Evolutionary conservation across 2,797 vertebrate species (phyloP).

Genomic region (Eupleurogrammus muticus): DNA sequence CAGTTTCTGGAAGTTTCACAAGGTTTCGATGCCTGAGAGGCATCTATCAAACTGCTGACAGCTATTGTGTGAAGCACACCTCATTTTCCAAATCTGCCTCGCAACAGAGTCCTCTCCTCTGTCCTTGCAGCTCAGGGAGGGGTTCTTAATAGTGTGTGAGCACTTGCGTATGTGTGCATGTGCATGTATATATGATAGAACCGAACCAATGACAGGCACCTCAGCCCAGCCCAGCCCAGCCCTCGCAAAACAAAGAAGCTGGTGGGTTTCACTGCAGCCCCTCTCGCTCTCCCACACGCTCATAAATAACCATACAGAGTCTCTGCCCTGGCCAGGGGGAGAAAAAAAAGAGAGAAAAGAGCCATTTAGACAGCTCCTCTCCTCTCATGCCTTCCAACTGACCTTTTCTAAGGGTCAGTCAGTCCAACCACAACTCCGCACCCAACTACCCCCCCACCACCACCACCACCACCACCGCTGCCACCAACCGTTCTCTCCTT

Average conservation of each 20-base stretch:
- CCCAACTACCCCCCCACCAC: constrained; percentile 18
- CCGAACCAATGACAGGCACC: constrained; percentile 72
- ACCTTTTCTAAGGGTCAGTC: constrained; percentile 80
- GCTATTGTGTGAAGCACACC: constrained; percentile 73
- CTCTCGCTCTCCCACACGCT: constrained; percentile 77
- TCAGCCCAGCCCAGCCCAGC: constrained; percentile 55
- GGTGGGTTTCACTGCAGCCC: constrained; percentile 69
- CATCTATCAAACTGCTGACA: constrained; percentile 74
- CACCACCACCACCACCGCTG: not conserved
- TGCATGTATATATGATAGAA: constrained; percentile 73
- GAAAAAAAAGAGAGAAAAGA: constrained; percentile 73
- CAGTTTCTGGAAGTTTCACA: constrained; percentile 46
- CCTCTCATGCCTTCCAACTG: constrained; percentile 79
- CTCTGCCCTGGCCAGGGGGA: constrained; percentile 66
- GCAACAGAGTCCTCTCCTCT: constrained; percentile 76
- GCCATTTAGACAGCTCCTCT: constrained; percentile 76
- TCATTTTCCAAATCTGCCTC: constrained; percentile 79
- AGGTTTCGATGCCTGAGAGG: constrained; percentile 49
- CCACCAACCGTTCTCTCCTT: constrained; percentile 32
- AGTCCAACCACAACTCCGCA: constrained; percentile 61
- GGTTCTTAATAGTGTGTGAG: constrained; percentile 66
- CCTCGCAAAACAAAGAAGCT: constrained; percentile 67
- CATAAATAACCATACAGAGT: constrained; percentile 81
- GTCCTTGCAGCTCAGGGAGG: constrained; percentile 72
- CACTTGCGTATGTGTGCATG: constrained; percentile 40